phyloP scores from a whole-genome alignment of 2,797 vertebrate genomes.

The Alcedo quadribrachys region DNA sequence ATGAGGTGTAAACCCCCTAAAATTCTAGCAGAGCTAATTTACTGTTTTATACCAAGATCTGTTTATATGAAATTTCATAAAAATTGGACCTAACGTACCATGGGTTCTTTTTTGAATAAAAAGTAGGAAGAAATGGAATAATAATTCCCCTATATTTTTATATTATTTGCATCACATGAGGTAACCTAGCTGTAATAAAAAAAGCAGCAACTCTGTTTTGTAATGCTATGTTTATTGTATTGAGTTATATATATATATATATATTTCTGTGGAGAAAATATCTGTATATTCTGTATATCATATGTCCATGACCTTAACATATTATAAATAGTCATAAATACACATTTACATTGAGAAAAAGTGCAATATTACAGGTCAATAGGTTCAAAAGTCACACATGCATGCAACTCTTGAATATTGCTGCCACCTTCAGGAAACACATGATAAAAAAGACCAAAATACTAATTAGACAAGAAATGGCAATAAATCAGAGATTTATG shows the following conservation, averaged over 20 bases:
- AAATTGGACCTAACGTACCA: slow-evolving; percentile 16
- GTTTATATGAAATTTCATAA: slow-evolving; percentile 6
- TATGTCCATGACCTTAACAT: neutral
- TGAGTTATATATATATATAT: slow-evolving; percentile 28
- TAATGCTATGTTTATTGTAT: slow-evolving; percentile 29
- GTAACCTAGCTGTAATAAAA: slow-evolving; percentile 39
- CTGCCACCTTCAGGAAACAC: slow-evolving; percentile 66
- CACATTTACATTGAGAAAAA: neutral
- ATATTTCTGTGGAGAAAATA: neutral
- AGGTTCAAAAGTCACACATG: slow-evolving; percentile 21
- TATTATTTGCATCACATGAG: slow-evolving; percentile 25
- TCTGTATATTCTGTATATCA: neutral
- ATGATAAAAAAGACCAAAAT: neutral
- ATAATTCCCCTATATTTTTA: slow-evolving; percentile 26
- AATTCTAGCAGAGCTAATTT: slow-evolving; percentile 29
- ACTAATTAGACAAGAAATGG: neutral
- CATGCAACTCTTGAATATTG: slow-evolving; percentile 18
- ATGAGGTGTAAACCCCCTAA: neutral
- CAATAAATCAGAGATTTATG: neutral
- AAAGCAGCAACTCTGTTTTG: neutral
- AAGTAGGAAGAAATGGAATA: slow-evolving; percentile 25
- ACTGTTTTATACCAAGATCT: slow-evolving; percentile 15
- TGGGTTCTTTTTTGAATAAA: slow-evolving; percentile 21
- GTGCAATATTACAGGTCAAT: neutral
- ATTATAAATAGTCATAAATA: neutral